Evolutionary conservation across 1,140 invertebrate genomes (phyloP), one percentile per base, ranked within the genome.

Genomic region (Oreohelix idahoensis): DNA sequence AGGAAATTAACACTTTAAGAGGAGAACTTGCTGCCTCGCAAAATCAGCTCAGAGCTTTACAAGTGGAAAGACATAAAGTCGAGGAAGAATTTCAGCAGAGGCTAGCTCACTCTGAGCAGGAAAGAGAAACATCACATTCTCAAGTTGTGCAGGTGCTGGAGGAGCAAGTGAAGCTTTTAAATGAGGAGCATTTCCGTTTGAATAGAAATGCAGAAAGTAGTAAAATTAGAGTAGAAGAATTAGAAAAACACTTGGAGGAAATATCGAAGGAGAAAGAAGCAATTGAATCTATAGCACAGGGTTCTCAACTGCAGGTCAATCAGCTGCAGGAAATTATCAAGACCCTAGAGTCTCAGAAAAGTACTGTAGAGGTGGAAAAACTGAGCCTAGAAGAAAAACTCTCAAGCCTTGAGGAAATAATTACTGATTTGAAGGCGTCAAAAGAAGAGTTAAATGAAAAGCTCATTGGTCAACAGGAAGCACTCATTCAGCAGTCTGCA

Each of bases 391-490:
- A 90, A 75, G 84, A 83, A 32, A 88, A 87, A 53, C 76, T 90
- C 11, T 84, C 66, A 2, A 86, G 73, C n/a, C 85, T 89, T 83
- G 87, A 89, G 45, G 71, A 79, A 17, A 86, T 86, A 26, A 83
- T 89, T 35, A 70, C 80, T 2, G 82, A 87, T 11, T 80, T 86
- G 75, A 71, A 84, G 81, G 84, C 84, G 71, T 76, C 84, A 0
- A 89, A 89, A 80, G 85, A 86, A 42, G 86, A 89, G 39, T 78
- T 88, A 36, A 87, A 78, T 73, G 75, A 83, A 45, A 85, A 84
- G 66, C 78, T 88, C 23, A 81, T 86, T 26, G 86, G 87, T 35
- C 86, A 85, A 45, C 83, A 87, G 13, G 77, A 85, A 58, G 63
- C 84, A 36, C 82, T 88, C 70, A 85, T 77, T 29, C 42, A 87